These are phyloP conservation scores for Steatornis caripensis DNA, from an alignment of 2,113 vertebrate species.

Conservation along the genomic window DNA sequence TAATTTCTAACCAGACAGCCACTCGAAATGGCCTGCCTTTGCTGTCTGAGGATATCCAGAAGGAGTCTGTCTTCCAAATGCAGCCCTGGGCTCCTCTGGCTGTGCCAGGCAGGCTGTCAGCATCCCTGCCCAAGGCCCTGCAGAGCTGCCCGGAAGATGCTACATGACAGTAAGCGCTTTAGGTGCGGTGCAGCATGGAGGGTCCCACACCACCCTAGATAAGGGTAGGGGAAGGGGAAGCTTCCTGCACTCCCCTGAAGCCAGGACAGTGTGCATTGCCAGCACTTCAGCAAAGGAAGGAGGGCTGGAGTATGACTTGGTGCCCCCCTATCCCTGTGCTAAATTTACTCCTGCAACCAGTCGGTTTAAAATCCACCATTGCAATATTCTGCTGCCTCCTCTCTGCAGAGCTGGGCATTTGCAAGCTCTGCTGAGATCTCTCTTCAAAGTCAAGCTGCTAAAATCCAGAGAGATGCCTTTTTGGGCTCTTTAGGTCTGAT, in stretches of 20 bases:
- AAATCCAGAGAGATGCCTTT: background rate
- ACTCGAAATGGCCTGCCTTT: background rate
- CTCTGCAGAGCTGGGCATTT: background rate
- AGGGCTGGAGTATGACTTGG: background rate
- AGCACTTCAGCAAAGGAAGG: background rate
- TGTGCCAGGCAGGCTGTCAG: background rate
- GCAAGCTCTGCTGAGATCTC: background rate
- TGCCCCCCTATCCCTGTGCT: background rate
- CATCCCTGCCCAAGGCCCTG: background rate
- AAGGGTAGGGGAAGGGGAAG: background rate
- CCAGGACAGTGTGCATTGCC: background rate
- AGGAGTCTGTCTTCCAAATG: background rate
- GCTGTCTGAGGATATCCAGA: background rate
- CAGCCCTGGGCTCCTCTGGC: background rate
- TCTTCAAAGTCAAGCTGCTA: background rate
- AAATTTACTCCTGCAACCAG: background rate
- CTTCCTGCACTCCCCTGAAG: background rate
- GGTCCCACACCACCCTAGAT: background rate
- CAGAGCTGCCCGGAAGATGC: background rate
- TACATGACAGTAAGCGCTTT: accelerated
- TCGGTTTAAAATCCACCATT: background rate
- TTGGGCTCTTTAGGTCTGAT: background rate
- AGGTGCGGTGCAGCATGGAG: accelerated
- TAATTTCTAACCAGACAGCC: background rate
- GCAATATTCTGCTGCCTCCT: background rate